These are phyloP conservation scores for Dipus sagitta DNA, from an alignment of 2,797 vertebrate genomes.

Conservation along the genomic window DNA sequence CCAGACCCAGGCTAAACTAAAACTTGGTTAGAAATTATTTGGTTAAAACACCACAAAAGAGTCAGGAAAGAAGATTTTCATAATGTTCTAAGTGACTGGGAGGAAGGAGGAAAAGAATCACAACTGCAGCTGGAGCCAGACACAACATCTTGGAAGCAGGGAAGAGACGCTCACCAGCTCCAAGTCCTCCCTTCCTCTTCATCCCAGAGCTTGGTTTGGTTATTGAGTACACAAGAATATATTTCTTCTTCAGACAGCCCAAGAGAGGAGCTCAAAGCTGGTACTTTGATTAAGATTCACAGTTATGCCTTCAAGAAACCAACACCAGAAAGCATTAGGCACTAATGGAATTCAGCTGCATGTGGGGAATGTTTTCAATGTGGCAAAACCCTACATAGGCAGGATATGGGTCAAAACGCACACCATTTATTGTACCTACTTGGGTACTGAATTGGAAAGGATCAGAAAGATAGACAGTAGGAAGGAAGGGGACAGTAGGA, in stretches of 20 bases:
- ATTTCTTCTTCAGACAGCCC: background rate
- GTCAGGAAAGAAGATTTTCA: background rate
- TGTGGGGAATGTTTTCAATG: background rate
- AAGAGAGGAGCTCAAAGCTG: background rate
- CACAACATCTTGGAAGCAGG: background rate
- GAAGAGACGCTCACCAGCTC: background rate
- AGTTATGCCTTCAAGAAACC: background rate
- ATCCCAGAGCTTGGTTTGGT: background rate
- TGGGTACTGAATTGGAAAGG: background rate
- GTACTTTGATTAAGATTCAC: background rate
- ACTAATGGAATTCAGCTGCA: background rate
- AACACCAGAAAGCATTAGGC: background rate
- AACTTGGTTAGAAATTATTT: background rate
- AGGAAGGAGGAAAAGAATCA: background rate
- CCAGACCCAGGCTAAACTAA: background rate
- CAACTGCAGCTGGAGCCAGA: background rate
- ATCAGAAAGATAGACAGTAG: background rate
- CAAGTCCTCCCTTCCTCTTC: background rate
- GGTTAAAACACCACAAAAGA: background rate
- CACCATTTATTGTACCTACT: background rate
- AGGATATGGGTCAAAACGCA: background rate
- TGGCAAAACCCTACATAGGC: background rate
- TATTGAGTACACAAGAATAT: background rate
- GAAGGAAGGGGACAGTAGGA: background rate
- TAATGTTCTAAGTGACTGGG: background rate